Evolutionary conservation across 2,888 invertebrate genomes (phyloP), one percentile per base, ranked within the genome.

Genomic region (Acronicta leporina): DNA sequence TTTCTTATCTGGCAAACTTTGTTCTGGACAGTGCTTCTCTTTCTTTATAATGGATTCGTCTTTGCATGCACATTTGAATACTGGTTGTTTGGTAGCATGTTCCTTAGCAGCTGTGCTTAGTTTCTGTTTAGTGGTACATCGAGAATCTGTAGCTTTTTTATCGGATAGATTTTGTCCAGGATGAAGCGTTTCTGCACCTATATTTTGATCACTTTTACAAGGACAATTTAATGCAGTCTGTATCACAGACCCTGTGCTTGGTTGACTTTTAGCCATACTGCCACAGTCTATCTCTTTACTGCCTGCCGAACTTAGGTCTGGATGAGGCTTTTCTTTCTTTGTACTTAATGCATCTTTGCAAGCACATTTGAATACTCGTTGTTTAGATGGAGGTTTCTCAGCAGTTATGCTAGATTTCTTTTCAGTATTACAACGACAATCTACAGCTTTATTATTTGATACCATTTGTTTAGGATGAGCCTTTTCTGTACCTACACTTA

Each of bases 311-410:
- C n/a, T 38, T 38, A n/a, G 5, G n/a, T 38, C 5, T 38, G n/a
- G 38, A 33, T 11, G 38, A 1, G 8, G n/a, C 5, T 33, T 33
- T 33, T 38, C 38, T 38, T 38, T 38, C n/a, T 38, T 38, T n/a
- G 5, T n/a, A 33, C 10, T 33, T 33, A 4, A 3, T 11, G 11
- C 33, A 4, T 38, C 5, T 38, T 38, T 11, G n/a, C 48, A 48
- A n/a, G 20, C 38, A 38, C 48, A 48, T n/a, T 48, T 13, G 13
- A 14, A 14, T 50, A 20, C 35, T 47, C 7, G n/a, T 16, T 33
- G 9, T 35, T 35, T 13, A 13, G 7, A 1, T 13, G 47, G 13
- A 35, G n/a, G 46, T 33, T 15, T 11, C 15, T 47, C 16, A 25
- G 25, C 25, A n/a, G 27, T 27, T 11, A 27, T 27, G 13, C 9